phyloP scores from a whole-genome alignment of 2,888 invertebrate genomes.

The Epinotia bilunana region DNA sequence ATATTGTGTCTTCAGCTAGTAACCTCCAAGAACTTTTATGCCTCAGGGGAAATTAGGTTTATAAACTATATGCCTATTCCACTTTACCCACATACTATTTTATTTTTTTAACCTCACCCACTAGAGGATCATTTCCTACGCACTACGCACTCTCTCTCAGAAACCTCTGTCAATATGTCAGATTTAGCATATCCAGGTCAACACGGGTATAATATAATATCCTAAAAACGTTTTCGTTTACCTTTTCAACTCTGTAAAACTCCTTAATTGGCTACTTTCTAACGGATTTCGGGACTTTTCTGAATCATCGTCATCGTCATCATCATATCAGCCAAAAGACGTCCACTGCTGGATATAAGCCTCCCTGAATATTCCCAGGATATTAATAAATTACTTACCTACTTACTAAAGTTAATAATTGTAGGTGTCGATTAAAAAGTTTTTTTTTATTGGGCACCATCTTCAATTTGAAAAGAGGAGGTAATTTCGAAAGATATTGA shows the following conservation, averaged over 20 bases:
- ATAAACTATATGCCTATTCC: background rate
- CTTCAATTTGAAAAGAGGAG: slow-evolving; percentile 5
- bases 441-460: slow-evolving; percentile 1
- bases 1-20: background rate
- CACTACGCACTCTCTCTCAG: background rate
- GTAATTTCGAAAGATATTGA: background rate
- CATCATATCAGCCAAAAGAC: no score
- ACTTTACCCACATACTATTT: background rate
- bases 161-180: slow-evolving; percentile 14
- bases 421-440: slow-evolving; percentile 26
- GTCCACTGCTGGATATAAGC: no score
- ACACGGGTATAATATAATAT: slow-evolving; percentile 17
- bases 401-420: slow-evolving; percentile 10
- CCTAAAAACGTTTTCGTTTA: slow-evolving; percentile 23
- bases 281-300: slow-evolving; percentile 1
- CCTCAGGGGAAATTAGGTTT: background rate
- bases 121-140: background rate
- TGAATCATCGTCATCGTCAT: no score
- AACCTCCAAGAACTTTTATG: background rate
- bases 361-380: slow-evolving; percentile 10
- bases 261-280: slow-evolving; percentile 31
- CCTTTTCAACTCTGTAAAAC: slow-evolving; percentile 19
- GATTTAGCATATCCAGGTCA: slow-evolving; percentile 11
- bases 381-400: background rate
- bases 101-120: background rate